Percentiles rank a stretch among this genome's conserved stretches.
Conservation (phyloP, 2,888 invertebrate species). For the Drosophila ochracea region DNA sequence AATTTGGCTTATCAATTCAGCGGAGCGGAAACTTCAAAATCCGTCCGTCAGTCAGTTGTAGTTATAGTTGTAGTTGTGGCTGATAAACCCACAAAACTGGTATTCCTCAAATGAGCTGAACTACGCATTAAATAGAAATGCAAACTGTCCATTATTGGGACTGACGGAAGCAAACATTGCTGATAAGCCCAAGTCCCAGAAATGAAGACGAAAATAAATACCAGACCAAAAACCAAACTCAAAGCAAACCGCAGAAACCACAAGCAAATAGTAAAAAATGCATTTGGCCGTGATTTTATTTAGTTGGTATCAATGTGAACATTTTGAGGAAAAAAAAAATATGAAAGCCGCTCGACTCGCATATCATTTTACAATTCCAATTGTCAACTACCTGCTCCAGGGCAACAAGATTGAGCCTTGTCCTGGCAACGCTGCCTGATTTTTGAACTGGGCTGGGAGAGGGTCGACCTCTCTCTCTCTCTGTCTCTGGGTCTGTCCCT, state of each 20-base stretch:
- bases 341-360: conserved; percentile 7
- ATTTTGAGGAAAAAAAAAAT: conserved; percentile 8
- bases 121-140: conserved; percentile 48
- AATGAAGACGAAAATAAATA: conserved; percentile 24
- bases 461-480: conserved; percentile 1
- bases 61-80: conserved; percentile 4
- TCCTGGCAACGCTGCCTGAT: conserved; percentile 4
- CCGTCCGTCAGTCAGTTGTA: conserved; percentile 9
- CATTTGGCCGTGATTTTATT: conserved; percentile 55
- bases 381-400: conserved; percentile 76
- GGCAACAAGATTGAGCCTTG: conserved; percentile 8
- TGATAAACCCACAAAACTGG: conserved; percentile 39
- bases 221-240: conserved; percentile 5
- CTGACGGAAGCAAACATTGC: conserved; percentile 70
- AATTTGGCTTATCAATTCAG: conserved; percentile 39
- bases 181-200: conserved; percentile 57
- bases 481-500: background rate
- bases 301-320: conserved; percentile 18
- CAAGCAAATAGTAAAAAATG: conserved; percentile 67
- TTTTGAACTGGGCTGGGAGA: conserved; percentile 33
- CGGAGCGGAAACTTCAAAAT: conserved; percentile 46
- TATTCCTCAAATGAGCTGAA: conserved; percentile 27
- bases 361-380: conserved; percentile 71
- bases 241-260: conserved; percentile 45
- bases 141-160: conserved; percentile 50